Evolutionary conservation across 2,888 invertebrate genomes (phyloP).

Genomic region (Drosophila barbarae): DNA sequence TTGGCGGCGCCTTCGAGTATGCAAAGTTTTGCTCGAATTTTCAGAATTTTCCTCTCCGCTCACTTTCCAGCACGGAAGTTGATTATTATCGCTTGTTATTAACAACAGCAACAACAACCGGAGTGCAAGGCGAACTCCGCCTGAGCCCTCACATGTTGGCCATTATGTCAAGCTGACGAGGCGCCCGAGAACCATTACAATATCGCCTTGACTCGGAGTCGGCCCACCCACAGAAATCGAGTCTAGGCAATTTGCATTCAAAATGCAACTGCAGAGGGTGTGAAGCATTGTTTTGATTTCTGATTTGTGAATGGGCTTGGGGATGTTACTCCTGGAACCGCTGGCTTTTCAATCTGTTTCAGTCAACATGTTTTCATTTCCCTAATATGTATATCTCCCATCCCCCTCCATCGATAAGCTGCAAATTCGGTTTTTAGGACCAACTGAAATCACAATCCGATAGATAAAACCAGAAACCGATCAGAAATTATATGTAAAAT

Average conservation of each 20-base stretch:
- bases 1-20: conserved; percentile 54
- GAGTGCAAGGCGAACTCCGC: conserved; percentile 7
- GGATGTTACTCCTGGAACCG: not conserved
- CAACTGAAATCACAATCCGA: conserved; percentile 55
- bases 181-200: conserved; percentile 18
- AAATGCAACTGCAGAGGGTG: conserved; percentile 26
- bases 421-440: conserved; percentile 11
- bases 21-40: conserved; percentile 51
- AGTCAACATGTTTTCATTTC: conserved; percentile 31
- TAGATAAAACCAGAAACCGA: conserved; percentile 38
- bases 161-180: conserved; percentile 56
- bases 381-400: conserved; percentile 10
- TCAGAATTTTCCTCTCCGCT: conserved; percentile 17
- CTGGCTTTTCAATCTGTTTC: conserved; percentile 8
- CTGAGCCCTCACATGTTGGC: conserved; percentile 29
- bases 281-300: conserved; percentile 6
- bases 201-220: conserved; percentile 7
- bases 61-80: conserved; percentile 71
- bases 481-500: conserved; percentile 63
- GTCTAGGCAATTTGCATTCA: conserved; percentile 42
- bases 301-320: conserved; percentile 12
- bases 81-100: conserved; percentile 77
- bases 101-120: conserved; percentile 48
- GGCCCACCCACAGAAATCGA: conserved; percentile 38
- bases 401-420: not conserved